These are phyloP conservation scores for Scytalopus superciliaris DNA, from an alignment of 2,113 vertebrate genomes.

Conservation along the genomic window DNA sequence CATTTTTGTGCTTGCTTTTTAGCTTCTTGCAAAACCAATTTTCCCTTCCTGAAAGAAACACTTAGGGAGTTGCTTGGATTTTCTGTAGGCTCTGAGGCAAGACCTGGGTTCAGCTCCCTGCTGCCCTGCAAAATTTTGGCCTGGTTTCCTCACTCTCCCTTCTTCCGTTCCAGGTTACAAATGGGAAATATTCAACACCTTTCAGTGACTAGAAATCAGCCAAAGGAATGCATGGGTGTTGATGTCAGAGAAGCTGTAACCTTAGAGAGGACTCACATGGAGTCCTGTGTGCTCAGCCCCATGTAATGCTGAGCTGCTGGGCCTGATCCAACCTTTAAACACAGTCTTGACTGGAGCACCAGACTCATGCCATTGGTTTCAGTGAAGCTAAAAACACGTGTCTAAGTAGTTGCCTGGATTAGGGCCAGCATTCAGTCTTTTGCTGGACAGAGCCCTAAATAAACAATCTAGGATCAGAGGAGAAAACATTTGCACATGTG, in stretches of 20 bases:
- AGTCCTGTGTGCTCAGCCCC: neutral
- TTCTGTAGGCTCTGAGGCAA: neutral
- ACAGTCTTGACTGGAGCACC: neutral
- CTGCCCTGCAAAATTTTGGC: neutral
- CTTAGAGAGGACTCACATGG: neutral
- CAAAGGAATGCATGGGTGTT: neutral
- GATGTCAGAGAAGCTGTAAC: neutral
- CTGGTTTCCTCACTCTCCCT: neutral
- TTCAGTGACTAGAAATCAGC: neutral
- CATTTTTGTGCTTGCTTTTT: neutral
- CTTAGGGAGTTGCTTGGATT: neutral
- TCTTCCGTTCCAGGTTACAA: neutral
- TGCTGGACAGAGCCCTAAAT: constrained; percentile 31
- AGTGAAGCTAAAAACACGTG: neutral
- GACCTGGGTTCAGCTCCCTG: neutral
- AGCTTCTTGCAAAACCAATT: neutral
- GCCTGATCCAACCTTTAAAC: neutral
- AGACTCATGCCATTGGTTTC: neutral
- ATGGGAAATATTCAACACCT: neutral
- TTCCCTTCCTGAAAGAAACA: neutral
- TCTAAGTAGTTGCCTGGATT: constrained; percentile 25
- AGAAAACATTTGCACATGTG: constrained; percentile 3
- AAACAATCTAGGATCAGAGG: constrained; percentile 12
- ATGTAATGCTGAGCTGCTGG: neutral
- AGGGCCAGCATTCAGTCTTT: neutral